A percentile compares a stretch with the other conserved stretches of the same genome.
Evolutionary conservation across 2,888 invertebrate genomes (phyloP).

Genomic region (Dorcus parallelipipedus): DNA sequence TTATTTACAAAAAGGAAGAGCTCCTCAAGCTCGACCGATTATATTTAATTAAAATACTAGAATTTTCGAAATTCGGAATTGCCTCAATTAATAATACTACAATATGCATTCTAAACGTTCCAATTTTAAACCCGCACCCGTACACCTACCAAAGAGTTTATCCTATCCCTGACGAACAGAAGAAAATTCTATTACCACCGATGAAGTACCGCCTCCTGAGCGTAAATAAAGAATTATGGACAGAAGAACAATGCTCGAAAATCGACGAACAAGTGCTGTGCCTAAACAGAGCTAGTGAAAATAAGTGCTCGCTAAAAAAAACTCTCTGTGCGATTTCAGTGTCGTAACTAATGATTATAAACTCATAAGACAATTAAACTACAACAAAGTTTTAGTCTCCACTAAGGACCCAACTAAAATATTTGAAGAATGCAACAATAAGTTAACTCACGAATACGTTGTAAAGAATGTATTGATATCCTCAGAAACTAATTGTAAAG

Average conservation of each 20-base stretch:
- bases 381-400: too few relatives aligned
- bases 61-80: conserved; percentile 9
- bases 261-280: neutral
- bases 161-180: neutral
- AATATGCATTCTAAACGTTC: conserved; percentile 7
- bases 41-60: conserved; percentile 12
- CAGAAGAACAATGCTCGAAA: neutral
- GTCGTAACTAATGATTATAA: neutral
- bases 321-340: neutral
- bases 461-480: too few relatives aligned
- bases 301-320: neutral
- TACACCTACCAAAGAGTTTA: conserved; percentile 4
- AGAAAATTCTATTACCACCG: neutral
- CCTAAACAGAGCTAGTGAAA: neutral
- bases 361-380: too few relatives aligned
- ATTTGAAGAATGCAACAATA: too few relatives aligned
- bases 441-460: too few relatives aligned
- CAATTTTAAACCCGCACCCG: neutral
- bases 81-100: conserved; percentile 1
- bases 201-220: neutral
- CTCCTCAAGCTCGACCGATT: conserved; percentile 11
- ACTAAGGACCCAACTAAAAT: too few relatives aligned
- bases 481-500: too few relatives aligned
- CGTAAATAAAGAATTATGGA: neutral
- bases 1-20: conserved; percentile 18